Evolutionary conservation across 37 sponge, comb jelly and placozoan species (phyloP).

Genomic region (Petrosia ficiformis): DNA sequence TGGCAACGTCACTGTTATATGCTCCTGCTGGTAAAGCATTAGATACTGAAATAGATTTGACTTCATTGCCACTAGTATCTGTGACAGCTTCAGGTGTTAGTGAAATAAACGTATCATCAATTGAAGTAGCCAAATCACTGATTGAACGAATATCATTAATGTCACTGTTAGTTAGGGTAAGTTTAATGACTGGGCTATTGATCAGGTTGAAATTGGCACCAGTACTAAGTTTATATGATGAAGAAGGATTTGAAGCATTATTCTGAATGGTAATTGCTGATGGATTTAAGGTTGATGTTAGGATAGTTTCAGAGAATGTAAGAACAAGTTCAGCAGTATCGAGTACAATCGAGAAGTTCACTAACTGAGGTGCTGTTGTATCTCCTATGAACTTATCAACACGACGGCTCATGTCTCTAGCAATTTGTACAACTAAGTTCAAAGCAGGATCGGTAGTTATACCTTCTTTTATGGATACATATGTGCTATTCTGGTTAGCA

Average conservation of each 20-base stretch:
- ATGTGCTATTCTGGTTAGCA: conserved; percentile 47
- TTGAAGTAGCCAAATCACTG: conserved; percentile 39
- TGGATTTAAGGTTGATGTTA: conserved; percentile 48
- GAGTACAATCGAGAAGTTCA: conserved; percentile 59
- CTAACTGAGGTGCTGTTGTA: conserved; percentile 58
- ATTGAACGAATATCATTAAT: conserved; percentile 46
- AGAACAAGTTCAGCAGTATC: conserved; percentile 47
- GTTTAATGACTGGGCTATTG: conserved; percentile 37
- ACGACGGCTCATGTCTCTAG: conserved; percentile 18
- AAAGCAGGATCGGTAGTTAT: conserved; percentile 63
- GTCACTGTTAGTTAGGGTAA: conserved; percentile 41
- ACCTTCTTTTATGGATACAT: conserved; percentile 52
- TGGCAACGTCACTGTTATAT: conserved; percentile 62
- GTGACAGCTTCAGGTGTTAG: conserved; percentile 25
- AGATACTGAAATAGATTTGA: conserved; percentile 12
- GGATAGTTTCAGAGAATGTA: conserved; percentile 82
- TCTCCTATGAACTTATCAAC: conserved; percentile 49
- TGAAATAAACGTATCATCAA: conserved; percentile 49
- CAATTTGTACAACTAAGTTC: conserved; percentile 43
- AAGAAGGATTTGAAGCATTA: conserved; percentile 20
- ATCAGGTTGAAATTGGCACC: conserved; percentile 9
- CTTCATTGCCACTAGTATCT: conserved; percentile 72
- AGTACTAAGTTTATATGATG: conserved; percentile 56
- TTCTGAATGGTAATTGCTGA: conserved; percentile 60
- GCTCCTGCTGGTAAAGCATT: conserved; percentile 40